Conservation (phyloP, 2,888 invertebrate genomes). For the Phyllotreta cruciferae region DNA sequence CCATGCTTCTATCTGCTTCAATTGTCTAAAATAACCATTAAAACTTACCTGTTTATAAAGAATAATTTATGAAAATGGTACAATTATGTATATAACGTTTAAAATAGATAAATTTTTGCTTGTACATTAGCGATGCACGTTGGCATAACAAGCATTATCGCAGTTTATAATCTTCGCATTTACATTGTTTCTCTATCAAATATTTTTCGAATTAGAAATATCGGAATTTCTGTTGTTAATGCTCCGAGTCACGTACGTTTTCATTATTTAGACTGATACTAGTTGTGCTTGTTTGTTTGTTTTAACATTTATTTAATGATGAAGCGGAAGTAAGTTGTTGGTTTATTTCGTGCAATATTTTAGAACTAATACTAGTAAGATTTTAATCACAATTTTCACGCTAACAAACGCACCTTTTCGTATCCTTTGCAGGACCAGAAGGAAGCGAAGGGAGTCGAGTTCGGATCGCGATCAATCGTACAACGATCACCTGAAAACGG, state of each 20-base stretch:
- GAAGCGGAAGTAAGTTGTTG: slow-evolving; percentile 3
- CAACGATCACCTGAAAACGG: slow-evolving; percentile 65
- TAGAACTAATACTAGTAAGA: no score
- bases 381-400: no score
- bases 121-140: no score
- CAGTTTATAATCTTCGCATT: not conserved
- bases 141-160: no score
- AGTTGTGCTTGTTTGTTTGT: not conserved
- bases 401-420: not conserved
- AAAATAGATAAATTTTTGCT: no score
- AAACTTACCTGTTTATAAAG: no score
- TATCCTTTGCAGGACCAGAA: slow-evolving; percentile 50
- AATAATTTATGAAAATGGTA: not conserved
- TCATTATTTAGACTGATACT: slow-evolving; percentile 4
- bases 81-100: not conserved
- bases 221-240: slow-evolving; percentile 11
- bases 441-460: slow-evolving; percentile 56
- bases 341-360: no score
- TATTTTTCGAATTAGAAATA: slow-evolving; percentile 1
- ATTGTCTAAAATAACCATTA: no score
- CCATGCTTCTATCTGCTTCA: no score
- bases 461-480: slow-evolving; percentile 60
- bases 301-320: no score
- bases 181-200: slow-evolving; percentile 7
- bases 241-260: slow-evolving; percentile 12